These are phyloP conservation scores for Limosa lapponica DNA, from an alignment of 2,797 vertebrate genomes.

Conservation along the genomic window DNA sequence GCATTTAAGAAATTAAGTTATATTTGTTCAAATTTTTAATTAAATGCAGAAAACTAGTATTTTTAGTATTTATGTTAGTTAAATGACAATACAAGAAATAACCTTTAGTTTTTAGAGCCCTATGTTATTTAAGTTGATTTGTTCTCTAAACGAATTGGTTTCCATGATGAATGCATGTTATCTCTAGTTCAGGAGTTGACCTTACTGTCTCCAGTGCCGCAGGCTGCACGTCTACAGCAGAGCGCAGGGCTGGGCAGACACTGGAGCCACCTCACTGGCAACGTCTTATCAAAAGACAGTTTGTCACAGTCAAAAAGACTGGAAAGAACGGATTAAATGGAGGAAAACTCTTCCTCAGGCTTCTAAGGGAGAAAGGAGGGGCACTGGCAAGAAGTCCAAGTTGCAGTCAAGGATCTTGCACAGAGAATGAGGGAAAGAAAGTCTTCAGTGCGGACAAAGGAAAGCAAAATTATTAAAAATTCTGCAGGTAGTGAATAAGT, in stretches of 20 bases:
- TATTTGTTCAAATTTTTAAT: not conserved
- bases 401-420: not conserved
- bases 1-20: not conserved
- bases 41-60: rapidly evolving
- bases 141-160: not conserved
- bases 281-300: not conserved
- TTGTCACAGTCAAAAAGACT: not conserved
- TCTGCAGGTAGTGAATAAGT: not conserved
- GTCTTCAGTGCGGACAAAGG: not conserved
- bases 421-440: not conserved
- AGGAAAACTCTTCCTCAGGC: not conserved
- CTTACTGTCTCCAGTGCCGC: rapidly evolving
- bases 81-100: not conserved
- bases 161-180: rapidly evolving
- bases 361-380: not conserved
- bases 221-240: rapidly evolving
- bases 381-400: not conserved
- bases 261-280: not conserved
- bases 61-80: not conserved
- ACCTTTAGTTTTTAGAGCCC: too few species aligned
- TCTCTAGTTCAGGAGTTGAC: not conserved
- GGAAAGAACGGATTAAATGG: not conserved
- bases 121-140: not conserved
- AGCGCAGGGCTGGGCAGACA: rapidly evolving
- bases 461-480: not conserved